phyloP scores from a whole-genome alignment of 2,113 vertebrate species.

The Triplophysa siluroides region DNA sequence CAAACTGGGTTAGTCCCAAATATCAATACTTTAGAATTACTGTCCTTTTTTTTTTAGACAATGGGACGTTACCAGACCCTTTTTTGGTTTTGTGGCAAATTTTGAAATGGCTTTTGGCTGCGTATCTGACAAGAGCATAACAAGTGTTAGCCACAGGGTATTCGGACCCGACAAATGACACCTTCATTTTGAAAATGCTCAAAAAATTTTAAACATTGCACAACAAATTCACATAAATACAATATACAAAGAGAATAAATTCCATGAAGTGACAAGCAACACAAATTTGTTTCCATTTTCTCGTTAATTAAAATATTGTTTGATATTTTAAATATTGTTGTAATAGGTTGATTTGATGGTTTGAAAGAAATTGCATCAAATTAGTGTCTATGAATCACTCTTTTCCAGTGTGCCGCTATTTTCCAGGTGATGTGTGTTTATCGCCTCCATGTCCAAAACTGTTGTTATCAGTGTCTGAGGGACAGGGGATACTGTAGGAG shows the following conservation, averaged over 20 bases:
- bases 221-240: not conserved
- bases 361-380: not conserved
- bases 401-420: not conserved
- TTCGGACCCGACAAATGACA: slow-evolving; percentile 15
- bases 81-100: slow-evolving; percentile 8
- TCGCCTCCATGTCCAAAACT: slow-evolving; percentile 22
- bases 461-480: slow-evolving; percentile 35
- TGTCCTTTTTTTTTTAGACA: no score
- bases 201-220: not conserved
- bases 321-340: no score
- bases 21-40: no score
- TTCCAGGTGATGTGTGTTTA: slow-evolving; percentile 13
- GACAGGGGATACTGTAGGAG: slow-evolving; percentile 12
- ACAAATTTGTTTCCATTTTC: no score
- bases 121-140: slow-evolving; percentile 8
- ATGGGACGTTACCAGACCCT: no score
- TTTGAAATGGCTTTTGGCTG: slow-evolving; percentile 28
- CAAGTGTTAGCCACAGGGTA: slow-evolving; percentile 16
- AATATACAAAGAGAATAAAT: not conserved
- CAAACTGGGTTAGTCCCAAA: no score
- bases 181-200: not conserved
- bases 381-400: not conserved
- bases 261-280: no score
- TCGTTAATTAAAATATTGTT: no score
- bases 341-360: not conserved